Percentiles rank a stretch among this genome's conserved stretches.
These are phyloP conservation scores for Drosophila borealis DNA, from an alignment of 2,888 invertebrate species.

Conservation along the genomic window DNA sequence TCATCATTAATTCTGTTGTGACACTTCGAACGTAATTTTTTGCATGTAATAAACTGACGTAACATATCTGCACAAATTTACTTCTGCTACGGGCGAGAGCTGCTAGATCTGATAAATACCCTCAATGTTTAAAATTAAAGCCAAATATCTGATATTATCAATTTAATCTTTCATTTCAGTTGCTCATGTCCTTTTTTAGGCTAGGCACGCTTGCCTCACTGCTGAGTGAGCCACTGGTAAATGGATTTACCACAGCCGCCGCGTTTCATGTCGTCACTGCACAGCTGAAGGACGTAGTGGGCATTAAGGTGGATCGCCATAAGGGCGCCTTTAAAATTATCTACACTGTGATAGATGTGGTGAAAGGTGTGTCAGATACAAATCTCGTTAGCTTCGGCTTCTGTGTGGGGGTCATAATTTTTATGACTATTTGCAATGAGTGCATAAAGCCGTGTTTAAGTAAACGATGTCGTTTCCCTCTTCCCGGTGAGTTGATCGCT, in stretches of 20 bases:
- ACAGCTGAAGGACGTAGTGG: slow-evolving; percentile 88
- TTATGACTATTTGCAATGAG: slow-evolving; percentile 88
- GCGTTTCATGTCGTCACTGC: slow-evolving; percentile 90
- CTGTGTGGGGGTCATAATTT: slow-evolving; percentile 87
- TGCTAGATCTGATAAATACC: too few species aligned
- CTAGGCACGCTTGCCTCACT: slow-evolving; percentile 87
- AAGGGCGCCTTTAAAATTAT: slow-evolving; percentile 88
- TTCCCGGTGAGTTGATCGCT: slow-evolving; percentile 91
- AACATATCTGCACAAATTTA: too few species aligned
- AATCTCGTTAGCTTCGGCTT: slow-evolving; percentile 88
- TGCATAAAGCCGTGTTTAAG: slow-evolving; percentile 87
- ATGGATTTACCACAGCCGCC: slow-evolving; percentile 90
- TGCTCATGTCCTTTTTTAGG: slow-evolving; percentile 88
- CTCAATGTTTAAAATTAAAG: too few species aligned
- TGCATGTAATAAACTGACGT: too few species aligned
- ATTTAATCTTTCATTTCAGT: slow-evolving; percentile 80
- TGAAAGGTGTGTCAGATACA: slow-evolving; percentile 86
- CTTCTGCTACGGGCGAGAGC: too few species aligned
- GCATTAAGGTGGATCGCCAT: slow-evolving; percentile 86
- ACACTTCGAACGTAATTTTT: too few species aligned
- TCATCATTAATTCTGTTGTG: too few species aligned
- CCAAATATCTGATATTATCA: not conserved
- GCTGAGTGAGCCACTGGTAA: slow-evolving; percentile 88
- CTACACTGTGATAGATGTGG: slow-evolving; percentile 87
- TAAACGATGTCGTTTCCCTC: slow-evolving; percentile 88